Percentiles rank a stretch among this genome's conserved stretches.
These are phyloP conservation scores for Musca domestica DNA, from an alignment of 1,140 invertebrate genomes.

Conservation along the genomic window DNA sequence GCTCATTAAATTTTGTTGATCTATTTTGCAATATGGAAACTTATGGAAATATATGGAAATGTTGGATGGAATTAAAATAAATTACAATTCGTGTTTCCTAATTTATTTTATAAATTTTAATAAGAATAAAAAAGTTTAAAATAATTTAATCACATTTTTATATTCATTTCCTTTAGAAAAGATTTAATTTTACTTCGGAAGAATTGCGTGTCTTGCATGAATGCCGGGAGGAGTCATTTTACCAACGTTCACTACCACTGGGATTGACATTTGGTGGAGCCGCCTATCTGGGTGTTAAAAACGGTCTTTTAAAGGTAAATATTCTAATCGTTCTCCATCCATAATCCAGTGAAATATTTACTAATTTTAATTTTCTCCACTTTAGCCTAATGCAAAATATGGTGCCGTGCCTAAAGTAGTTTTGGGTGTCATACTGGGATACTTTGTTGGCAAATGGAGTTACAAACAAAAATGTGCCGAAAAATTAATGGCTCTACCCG, in stretches of 20 bases:
- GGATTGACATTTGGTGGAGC: slow-evolving; percentile 60
- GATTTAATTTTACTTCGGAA: slow-evolving; percentile 62
- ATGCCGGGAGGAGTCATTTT: slow-evolving; percentile 72
- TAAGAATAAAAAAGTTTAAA: too few relatives aligned
- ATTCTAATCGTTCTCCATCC: too few relatives aligned
- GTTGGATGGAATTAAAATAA: too few relatives aligned
- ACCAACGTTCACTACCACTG: slow-evolving; percentile 66
- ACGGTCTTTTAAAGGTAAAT: slow-evolving; percentile 55
- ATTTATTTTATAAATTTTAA: too few relatives aligned
- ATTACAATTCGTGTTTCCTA: too few relatives aligned
- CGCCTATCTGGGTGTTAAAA: slow-evolving; percentile 64
- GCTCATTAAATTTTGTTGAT: too few relatives aligned
- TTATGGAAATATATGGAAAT: too few relatives aligned
- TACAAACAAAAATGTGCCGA: slow-evolving; percentile 72
- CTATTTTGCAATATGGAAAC: too few relatives aligned
- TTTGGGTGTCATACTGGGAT: slow-evolving; percentile 64
- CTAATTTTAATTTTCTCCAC: background rate
- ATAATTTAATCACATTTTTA: too few relatives aligned
- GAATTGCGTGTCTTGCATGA: slow-evolving; percentile 66
- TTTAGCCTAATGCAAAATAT: slow-evolving; percentile 60
- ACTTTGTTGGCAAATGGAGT: slow-evolving; percentile 73
- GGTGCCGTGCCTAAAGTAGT: slow-evolving; percentile 69
- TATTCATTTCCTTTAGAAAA: too few relatives aligned
- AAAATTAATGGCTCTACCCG: slow-evolving; percentile 70
- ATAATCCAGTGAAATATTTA: background rate